Conservation (phyloP, 2,113 vertebrate genomes). For the Malurus cyaneus region DNA sequence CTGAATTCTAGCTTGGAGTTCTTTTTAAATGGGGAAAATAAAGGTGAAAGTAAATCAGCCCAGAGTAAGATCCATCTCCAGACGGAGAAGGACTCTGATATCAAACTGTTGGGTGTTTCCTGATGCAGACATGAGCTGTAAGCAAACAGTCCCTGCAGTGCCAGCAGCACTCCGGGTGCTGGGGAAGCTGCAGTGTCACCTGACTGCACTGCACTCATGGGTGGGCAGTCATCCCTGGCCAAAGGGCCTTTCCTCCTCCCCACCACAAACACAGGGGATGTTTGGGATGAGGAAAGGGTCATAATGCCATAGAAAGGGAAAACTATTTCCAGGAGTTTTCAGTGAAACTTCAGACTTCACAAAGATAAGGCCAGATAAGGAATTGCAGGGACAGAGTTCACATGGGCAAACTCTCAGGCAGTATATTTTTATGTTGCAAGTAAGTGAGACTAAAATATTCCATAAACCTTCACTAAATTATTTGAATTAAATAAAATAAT, state of each 20-base stretch:
- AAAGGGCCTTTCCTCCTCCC: neutral
- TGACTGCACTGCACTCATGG: neutral
- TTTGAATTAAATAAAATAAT: neutral
- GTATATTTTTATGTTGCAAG: neutral
- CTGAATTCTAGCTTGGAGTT: neutral
- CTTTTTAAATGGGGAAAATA: neutral
- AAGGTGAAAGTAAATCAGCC: neutral
- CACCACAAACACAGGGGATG: fast-evolving
- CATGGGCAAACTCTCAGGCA: neutral
- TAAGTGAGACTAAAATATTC: neutral
- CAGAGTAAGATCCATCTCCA: neutral
- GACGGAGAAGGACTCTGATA: neutral
- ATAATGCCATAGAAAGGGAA: neutral
- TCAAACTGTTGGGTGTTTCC: neutral
- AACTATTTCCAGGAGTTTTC: neutral
- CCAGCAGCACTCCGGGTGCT: neutral
- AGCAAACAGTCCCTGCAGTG: neutral
- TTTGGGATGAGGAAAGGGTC: neutral
- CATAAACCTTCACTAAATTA: neutral
- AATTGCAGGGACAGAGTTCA: neutral
- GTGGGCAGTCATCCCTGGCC: neutral
- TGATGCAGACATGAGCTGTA: neutral
- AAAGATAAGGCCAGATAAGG: neutral
- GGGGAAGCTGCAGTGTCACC: neutral
- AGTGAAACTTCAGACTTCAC: neutral